These are phyloP conservation scores for Cantharis rufa DNA, from an alignment of 2,888 invertebrate species.

Conservation along the genomic window DNA sequence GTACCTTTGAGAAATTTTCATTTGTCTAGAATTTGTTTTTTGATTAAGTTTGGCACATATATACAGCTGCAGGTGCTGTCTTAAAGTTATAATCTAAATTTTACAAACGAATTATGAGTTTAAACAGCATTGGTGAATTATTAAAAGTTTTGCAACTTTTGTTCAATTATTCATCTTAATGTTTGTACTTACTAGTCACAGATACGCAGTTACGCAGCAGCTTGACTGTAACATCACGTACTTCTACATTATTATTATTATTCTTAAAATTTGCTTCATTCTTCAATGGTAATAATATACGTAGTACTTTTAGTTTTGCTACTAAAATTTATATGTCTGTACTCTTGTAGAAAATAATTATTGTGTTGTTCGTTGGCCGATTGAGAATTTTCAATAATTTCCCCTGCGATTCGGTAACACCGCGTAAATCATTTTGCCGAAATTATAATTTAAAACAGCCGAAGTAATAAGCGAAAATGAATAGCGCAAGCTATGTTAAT, in stretches of 20 bases:
- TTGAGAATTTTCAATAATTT: too few relatives aligned
- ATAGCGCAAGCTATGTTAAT: constrained; percentile 35
- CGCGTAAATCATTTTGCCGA: background rate
- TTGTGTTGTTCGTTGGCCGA: background rate
- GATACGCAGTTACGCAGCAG: too few relatives aligned
- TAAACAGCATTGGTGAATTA: background rate
- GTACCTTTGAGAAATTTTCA: background rate
- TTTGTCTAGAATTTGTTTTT: background rate
- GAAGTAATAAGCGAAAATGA: constrained; percentile 25
- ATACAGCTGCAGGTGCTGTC: background rate
- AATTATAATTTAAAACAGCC: constrained; percentile 12
- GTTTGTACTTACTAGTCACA: background rate
- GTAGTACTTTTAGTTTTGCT: background rate
- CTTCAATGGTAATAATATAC: background rate
- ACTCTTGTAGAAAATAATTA: background rate
- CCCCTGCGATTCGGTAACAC: background rate
- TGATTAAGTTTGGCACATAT: background rate
- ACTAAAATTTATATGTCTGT: background rate
- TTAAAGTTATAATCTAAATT: background rate
- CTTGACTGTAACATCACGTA: background rate
- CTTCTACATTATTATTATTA: too few relatives aligned
- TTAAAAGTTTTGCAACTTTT: background rate
- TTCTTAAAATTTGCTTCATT: background rate
- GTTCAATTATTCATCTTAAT: background rate
- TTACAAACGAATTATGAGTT: background rate